Evolutionary conservation across 2,888 invertebrate species (phyloP).

Genomic region (Cheilosia vernalis): DNA sequence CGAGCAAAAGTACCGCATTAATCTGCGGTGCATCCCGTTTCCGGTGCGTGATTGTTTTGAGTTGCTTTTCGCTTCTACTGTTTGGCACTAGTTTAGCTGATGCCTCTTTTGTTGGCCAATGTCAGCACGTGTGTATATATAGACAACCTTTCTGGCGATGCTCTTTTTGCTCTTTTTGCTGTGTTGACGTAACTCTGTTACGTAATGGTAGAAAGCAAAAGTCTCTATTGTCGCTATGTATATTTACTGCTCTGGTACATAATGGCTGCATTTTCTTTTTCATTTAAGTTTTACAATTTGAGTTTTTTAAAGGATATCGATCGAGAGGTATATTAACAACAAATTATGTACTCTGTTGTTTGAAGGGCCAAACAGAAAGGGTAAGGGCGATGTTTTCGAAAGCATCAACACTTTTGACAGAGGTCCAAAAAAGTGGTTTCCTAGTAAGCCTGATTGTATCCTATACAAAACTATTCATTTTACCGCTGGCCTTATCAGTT

Average conservation of each 20-base stretch:
- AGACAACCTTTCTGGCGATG: constrained; percentile 46
- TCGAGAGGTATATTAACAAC: neutral
- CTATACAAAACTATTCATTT: no score
- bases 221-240: constrained; percentile 1
- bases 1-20: neutral
- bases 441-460: no score
- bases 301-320: neutral
- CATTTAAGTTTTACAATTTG: no score
- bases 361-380: no score
- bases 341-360: no score
- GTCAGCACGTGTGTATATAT: constrained; percentile 57
- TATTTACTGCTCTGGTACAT: neutral
- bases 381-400: no score
- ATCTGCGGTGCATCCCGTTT: neutral
- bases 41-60: neutral
- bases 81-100: neutral
- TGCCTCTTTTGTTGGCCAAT: constrained; percentile 41
- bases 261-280: neutral
- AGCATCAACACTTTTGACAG: no score
- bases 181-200: constrained; percentile 36
- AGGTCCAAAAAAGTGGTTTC: no score
- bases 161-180: neutral
- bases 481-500: no score
- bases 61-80: neutral
- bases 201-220: constrained; percentile 53